These are phyloP conservation scores for Merodon equestris DNA, from an alignment of 2,888 invertebrate genomes.

Conservation along the genomic window DNA sequence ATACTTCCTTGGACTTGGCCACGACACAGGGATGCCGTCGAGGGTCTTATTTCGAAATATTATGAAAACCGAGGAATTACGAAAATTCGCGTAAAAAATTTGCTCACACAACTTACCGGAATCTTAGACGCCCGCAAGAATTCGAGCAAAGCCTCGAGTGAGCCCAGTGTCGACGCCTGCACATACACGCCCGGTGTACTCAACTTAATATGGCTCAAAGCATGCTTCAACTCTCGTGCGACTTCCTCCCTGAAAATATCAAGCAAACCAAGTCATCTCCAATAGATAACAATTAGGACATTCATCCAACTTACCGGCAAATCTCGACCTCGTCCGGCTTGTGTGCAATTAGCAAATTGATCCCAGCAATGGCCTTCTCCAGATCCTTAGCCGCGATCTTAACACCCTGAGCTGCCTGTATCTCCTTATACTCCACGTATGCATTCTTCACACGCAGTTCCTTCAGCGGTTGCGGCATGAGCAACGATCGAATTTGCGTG, in stretches of 20 bases:
- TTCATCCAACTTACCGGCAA: conserved; percentile 81
- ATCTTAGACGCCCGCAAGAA: conserved; percentile 95
- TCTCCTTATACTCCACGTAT: conserved; percentile 96
- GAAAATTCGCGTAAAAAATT: no score
- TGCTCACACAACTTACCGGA: conserved; percentile 94
- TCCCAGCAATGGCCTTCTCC: conserved; percentile 97
- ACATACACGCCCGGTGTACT: conserved; percentile 97
- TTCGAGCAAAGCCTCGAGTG: conserved; percentile 96
- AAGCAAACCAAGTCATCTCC: not conserved
- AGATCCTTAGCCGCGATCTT: conserved; percentile 99
- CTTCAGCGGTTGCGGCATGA: conserved; percentile 99
- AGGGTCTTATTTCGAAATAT: no score
- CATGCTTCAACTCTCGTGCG: conserved; percentile 90
- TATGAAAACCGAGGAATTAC: no score
- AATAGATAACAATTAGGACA: no score
- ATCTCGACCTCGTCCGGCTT: conserved; percentile 96
- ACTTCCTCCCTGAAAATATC: conserved; percentile 87
- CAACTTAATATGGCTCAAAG: conserved; percentile 94
- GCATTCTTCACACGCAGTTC: conserved; percentile 98
- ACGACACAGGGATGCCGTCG: no score
- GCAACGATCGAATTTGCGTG: conserved; percentile 96
- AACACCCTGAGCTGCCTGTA: conserved; percentile 97
- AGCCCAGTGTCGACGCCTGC: conserved; percentile 99
- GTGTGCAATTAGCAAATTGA: conserved; percentile 94
- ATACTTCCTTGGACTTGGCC: no score